A percentile compares a stretch with the other conserved stretches of the same genome.
These are phyloP conservation scores for Lathamus discolor DNA, from an alignment of 2,113 vertebrate genomes.

Conservation along the genomic window DNA sequence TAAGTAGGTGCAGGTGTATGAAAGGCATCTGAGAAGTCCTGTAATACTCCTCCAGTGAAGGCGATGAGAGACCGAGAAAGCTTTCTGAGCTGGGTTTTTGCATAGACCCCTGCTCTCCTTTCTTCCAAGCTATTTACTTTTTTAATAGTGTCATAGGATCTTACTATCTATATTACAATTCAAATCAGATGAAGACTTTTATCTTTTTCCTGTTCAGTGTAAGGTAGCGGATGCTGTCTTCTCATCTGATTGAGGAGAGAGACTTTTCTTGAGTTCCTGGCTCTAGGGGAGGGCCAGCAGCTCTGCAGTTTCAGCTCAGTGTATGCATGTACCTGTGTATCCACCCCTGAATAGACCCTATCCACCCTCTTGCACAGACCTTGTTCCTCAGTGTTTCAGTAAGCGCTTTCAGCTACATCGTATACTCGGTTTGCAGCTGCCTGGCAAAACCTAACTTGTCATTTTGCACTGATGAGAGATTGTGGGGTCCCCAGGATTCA, in stretches of 20 bases:
- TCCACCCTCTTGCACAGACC: not conserved
- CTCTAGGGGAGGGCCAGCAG: not conserved
- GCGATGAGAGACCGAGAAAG: not conserved
- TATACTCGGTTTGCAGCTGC: not conserved
- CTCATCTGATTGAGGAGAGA: not conserved
- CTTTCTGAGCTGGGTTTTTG: not conserved
- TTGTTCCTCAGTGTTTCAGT: not conserved
- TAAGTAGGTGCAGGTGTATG: not conserved
- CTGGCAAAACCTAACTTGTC: not conserved
- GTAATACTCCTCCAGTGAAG: not conserved
- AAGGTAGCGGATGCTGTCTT: not conserved
- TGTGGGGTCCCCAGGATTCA: not conserved
- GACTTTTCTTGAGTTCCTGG: accelerated
- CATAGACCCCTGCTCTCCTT: not conserved
- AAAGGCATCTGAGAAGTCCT: not conserved
- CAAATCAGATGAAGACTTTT: not conserved
- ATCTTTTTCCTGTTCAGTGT: not conserved
- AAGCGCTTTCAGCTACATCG: not conserved
- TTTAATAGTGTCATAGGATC: not conserved
- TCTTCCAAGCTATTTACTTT: not conserved
- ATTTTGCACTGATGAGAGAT: not conserved
- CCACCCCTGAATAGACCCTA: not conserved
- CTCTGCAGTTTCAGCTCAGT: not conserved
- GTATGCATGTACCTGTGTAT: not conserved
- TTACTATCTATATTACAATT: not conserved